phyloP scores from a whole-genome alignment of 2,113 vertebrate species.

The Neogale vison region DNA sequence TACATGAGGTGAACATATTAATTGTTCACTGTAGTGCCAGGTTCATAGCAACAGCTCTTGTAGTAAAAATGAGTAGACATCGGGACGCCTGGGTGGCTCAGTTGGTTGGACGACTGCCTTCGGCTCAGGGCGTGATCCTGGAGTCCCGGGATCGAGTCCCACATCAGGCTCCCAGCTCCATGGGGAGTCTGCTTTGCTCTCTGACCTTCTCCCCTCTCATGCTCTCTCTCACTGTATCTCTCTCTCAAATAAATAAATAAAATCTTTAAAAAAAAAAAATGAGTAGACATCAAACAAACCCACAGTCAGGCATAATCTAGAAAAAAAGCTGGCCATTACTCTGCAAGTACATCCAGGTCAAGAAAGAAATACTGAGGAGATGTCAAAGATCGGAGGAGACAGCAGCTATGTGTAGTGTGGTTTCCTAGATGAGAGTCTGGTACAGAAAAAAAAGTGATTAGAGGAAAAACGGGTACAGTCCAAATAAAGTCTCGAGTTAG shows the following conservation, averaged over 20 bases:
- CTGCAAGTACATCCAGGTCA: not conserved
- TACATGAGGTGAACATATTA: conserved; percentile 10
- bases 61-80: conserved; percentile 44
- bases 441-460: not conserved
- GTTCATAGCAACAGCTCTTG: conserved; percentile 11
- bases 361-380: not conserved
- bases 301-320: not conserved
- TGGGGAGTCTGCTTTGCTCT: no score
- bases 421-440: not conserved
- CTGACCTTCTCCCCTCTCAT: no score
- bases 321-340: not conserved
- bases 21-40: not conserved
- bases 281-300: not conserved
- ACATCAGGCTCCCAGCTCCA: no score
- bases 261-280: no score
- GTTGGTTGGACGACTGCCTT: no score
- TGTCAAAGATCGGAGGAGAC: not conserved
- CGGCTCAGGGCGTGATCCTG: no score
- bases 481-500: not conserved
- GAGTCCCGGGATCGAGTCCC: no score
- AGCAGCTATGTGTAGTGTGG: not conserved
- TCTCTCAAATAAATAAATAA: no score
- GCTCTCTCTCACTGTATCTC: no score
- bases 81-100: no score
- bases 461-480: not conserved